Base-by-base conservation (phyloP, 2,113 vertebrate species). In the Neomonachus schauinslandi region DNA sequence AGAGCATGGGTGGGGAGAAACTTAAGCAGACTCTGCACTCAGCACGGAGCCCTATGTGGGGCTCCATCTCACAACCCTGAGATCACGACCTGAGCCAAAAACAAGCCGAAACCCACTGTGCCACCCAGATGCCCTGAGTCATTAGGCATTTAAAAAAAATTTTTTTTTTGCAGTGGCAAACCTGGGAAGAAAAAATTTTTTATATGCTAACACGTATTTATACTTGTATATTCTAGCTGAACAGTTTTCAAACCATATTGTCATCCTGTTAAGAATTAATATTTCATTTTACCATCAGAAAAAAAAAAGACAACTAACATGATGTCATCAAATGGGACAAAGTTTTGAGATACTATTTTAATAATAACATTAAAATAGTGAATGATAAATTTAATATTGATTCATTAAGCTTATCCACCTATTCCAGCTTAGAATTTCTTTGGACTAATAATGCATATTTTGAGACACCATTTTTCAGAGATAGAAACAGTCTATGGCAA, bases 311-410 rank as follows among this genome's bases (percentile, higher is more conserved):
- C 14, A 90, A 74, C 11, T 80, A 76, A 42, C 16, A 36, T 79
- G 2, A 85, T 77, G 10, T 61, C 16, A 94, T 46, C 0, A 86
- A 86, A 59, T 13, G 67, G 67, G 39, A 72, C 4, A 79, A 87
- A 53, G 24, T 93, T 93, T 89, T 80, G 39, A 87, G 24, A 19
- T 42, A 51, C 19, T 65, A 57, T 77, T 95, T 96, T 57, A 92
- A 85, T 63, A 67, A 63, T 51, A 0, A 42, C 65, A 55, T 53
- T 95, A 31, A 59, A 94, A 67, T 36, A 76, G 0, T 65, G 3
- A 89, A 55, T n/a, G 1, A 74, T 67, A 51, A 1, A 46, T 67
- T 85, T 82, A 81, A 74, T 57, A 90, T 22, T 91, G 28, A 91
- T 71, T 92, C 7, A 91, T 79, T 82, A 46, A 53, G 0, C 65